Conservation (phyloP, 2,797 vertebrate species). For the Melopsittacus undulatus region DNA sequence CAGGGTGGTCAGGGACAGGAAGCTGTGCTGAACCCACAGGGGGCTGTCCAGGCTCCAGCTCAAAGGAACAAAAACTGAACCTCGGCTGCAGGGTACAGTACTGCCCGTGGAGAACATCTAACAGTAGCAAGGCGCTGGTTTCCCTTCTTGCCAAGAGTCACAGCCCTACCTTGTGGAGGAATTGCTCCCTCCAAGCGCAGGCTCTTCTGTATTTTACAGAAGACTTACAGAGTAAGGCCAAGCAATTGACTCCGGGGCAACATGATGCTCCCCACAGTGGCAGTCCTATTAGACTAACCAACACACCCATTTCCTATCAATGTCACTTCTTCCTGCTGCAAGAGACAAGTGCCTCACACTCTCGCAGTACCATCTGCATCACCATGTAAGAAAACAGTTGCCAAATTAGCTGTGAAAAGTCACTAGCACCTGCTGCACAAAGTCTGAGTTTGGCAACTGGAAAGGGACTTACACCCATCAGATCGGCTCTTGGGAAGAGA, state of each 20-base stretch:
- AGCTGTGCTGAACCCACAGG: not conserved
- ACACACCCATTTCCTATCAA: not conserved
- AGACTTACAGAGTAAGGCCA: not conserved
- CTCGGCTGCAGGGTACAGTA: not conserved
- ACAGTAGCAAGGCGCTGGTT: not conserved
- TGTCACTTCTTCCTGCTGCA: not conserved
- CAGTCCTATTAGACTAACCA: not conserved
- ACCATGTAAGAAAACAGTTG: not conserved
- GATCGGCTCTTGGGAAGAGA: not conserved
- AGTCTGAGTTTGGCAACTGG: not conserved
- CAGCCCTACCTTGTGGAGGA: not conserved
- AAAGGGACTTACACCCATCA: not conserved
- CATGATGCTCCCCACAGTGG: accelerated
- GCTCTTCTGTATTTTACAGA: not conserved
- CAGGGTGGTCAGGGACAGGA: not conserved
- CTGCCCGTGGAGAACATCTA: not conserved
- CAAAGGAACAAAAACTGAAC: not conserved
- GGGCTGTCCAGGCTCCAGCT: not conserved
- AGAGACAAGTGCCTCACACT: not conserved
- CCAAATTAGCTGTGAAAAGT: not conserved
- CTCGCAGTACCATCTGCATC: not conserved
- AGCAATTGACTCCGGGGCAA: not conserved
- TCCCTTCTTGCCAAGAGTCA: not conserved
- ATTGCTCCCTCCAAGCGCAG: not conserved
- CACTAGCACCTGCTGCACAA: not conserved